Conservation (phyloP, 2,888 invertebrate species). For the Ornithoptera alexandrae region DNA sequence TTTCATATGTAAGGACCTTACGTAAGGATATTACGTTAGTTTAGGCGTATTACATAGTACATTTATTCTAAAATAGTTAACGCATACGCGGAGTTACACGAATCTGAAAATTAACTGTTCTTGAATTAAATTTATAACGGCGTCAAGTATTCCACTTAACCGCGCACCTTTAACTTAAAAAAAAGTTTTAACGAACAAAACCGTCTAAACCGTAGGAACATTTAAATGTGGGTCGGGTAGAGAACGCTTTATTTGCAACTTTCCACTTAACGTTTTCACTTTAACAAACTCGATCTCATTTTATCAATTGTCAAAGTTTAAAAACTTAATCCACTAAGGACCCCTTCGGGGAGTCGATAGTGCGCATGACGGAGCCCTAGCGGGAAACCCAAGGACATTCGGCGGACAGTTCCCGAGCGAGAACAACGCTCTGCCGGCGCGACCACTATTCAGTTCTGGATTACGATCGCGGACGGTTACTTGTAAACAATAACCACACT, state of each 20-base stretch:
- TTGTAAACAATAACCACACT: constrained; percentile 47
- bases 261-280: constrained; percentile 66
- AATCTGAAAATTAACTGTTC: background rate
- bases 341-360: constrained; percentile 65
- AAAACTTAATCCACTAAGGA: constrained; percentile 78
- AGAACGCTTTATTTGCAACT: constrained; percentile 51
- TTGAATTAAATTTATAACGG: background rate
- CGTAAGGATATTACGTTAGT: too few species aligned
- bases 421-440: constrained; percentile 47
- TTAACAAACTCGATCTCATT: constrained; percentile 72
- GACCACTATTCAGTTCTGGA: constrained; percentile 50
- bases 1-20: too few species aligned
- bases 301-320: constrained; percentile 78
- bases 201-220: constrained; percentile 17
- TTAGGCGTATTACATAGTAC: too few species aligned
- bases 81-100: background rate
- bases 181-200: constrained; percentile 12
- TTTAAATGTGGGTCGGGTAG: constrained; percentile 14
- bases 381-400: constrained; percentile 74
- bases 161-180: background rate
- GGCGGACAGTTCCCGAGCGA: constrained; percentile 49
- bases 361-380: constrained; percentile 74
- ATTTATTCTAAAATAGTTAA: too few species aligned
- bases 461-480: constrained; percentile 59
- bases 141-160: background rate